Evolutionary conservation across 64 coral and sea anemone species (phyloP), one percentile per base, ranked within the genome.

Genomic region (Anthopleura sola): DNA sequence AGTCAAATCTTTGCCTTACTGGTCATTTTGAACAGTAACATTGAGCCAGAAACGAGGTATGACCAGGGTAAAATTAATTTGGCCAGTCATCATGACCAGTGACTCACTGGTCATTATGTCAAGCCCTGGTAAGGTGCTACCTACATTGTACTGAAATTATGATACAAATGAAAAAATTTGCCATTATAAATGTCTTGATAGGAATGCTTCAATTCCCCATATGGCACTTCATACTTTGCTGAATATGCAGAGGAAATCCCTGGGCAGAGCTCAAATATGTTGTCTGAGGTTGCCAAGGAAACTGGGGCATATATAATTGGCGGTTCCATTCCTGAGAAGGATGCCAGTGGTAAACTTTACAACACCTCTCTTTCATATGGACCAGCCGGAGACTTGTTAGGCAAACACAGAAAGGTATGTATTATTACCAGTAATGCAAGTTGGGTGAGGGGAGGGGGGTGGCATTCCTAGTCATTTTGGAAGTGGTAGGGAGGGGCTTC

Each of bases 191-290:
- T 44, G 0, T 49, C 75, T 75, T 60, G 23, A 62, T 47, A 98
- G 96, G 96, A 98, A 82, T 98, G 96, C 82, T 98, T 98, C 80
- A 98, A 98, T 74, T 94, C 92, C 53, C 96, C 96, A 49, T 98
- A 98, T 92, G 96, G 96, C 79, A 98, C 96, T 76, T 86, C 93
- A 32, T 94, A 98, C 76, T 98, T 98, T 92, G 81, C 78, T 28
- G 90, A 98, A 33, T 98, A 98, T 94, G 96, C 96, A 40, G 96
- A 98, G 62, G 69, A 87, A 90, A 94, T 98, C 16, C 96, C 96
- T 23, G 96, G 96, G 2, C 83, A 98, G 54, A 90, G 92, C 13
- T 94, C 96, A 60, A 89, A 92, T 24, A 89, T 94, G 89, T 85
- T 98, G 3, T 91, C 96, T 26, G 79, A 87, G 5, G 78, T 90